These are phyloP conservation scores for Felis chaus DNA, from an alignment of 2,113 vertebrate species.

Conservation along the genomic window DNA sequence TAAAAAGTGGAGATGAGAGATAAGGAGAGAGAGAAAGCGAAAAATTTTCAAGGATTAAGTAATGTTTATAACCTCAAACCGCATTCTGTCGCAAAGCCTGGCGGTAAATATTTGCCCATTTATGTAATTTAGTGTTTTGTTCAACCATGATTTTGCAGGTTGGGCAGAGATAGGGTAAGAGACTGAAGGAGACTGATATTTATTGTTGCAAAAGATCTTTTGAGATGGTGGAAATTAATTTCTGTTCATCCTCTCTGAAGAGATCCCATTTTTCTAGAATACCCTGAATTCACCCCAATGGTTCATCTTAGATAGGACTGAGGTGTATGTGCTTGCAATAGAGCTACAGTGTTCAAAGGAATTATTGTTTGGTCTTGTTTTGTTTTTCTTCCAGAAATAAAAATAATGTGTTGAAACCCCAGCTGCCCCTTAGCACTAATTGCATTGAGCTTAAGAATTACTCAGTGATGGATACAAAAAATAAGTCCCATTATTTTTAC, in stretches of 20 bases:
- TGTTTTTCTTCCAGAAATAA: slow-evolving; percentile 24
- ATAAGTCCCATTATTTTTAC: neutral
- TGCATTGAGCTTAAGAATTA: neutral
- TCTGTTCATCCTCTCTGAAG: neutral
- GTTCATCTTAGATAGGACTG: neutral
- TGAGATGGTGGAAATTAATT: neutral
- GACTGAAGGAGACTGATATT: neutral
- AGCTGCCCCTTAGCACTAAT: neutral
- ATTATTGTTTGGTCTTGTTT: neutral
- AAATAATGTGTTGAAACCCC: neutral
- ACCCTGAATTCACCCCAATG: neutral
- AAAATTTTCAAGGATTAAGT: neutral
- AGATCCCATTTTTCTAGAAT: neutral
- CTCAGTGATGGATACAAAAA: neutral
- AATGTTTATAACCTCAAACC: neutral
- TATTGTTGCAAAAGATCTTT: neutral
- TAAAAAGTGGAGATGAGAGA: neutral
- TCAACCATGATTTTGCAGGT: neutral
- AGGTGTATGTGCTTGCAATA: neutral
- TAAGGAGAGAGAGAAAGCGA: neutral
- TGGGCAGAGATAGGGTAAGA: neutral
- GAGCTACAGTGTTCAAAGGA: neutral
- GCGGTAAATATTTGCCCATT: neutral
- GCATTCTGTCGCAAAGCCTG: neutral
- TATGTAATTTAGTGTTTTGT: neutral